A percentile compares a stretch with the other conserved stretches of the same genome.
These are phyloP conservation scores for Nymphicus hollandicus DNA, from an alignment of 2,113 vertebrate species.

Conservation along the genomic window DNA sequence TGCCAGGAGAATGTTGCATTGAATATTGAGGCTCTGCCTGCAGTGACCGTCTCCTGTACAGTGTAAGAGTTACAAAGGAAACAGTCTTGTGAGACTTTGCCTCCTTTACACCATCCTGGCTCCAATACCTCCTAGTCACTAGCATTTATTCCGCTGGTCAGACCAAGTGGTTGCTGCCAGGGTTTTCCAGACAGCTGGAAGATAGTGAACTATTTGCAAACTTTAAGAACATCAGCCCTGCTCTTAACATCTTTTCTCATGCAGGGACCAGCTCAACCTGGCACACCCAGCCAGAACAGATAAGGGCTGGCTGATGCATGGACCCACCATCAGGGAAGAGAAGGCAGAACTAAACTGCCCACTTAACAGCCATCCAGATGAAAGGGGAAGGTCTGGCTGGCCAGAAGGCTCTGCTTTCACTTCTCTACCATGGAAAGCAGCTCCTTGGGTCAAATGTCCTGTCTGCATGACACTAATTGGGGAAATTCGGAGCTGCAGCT, in stretches of 20 bases:
- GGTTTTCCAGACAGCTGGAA: not conserved
- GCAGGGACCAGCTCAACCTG: not conserved
- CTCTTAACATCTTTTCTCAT: slow-evolving; percentile 38
- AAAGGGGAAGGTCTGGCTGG: not conserved
- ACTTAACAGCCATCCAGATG: slow-evolving; percentile 48
- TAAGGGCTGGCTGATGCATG: not conserved
- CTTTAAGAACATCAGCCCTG: not conserved
- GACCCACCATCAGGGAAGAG: not conserved
- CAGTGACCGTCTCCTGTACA: not conserved
- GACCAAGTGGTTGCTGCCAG: not conserved
- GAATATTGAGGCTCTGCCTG: not conserved
- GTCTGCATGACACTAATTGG: not conserved
- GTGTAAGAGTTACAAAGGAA: not conserved
- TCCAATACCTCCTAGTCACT: not conserved
- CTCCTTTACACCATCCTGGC: not conserved
- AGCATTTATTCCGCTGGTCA: not conserved
- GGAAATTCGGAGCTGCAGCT: not conserved
- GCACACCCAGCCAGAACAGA: not conserved
- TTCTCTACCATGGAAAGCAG: not conserved
- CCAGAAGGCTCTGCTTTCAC: not conserved
- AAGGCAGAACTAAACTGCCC: not conserved
- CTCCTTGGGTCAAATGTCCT: not conserved
- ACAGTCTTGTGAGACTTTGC: not conserved
- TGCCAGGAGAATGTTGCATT: not conserved
- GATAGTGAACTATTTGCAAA: not conserved